Base-by-base conservation (phyloP, 2,888 invertebrate species). In the Tinea pellionella region DNA sequence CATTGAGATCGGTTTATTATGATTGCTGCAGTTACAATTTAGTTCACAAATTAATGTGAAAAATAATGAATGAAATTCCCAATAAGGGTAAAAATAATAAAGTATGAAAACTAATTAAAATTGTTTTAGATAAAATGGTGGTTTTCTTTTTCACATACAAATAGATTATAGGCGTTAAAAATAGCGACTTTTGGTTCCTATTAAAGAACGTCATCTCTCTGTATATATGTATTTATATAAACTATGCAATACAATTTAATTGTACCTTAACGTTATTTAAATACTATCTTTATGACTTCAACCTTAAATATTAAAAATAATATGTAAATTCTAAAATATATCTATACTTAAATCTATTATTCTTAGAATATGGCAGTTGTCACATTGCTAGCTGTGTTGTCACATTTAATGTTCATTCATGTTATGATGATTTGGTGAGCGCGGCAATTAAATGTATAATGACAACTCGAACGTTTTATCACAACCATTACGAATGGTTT, bases 351-450 rank as follows among this genome's bases (percentile, higher is more conserved):
- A 57, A 15, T 8, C 12, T 15, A 59, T 47, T 70, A 74, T 80
- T 69, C 83, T 86, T 85, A 87, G 78, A 79, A 78, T 87, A 87
- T 87, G 87, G 87, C 87, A 86, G 87, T 87, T 82, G 79, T 84
- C 80, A 78, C 79, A 78, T 81, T 75, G 84, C 83, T 87, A 87
- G 86, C 86, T 81, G 82, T 78, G 81, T 84, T 84, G 82, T 75
- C 72, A 53, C 13, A 37, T 37, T 37, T 37, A 37, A 37, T 37
- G 37, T 37, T 47, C n/a, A 8, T 47, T 47, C 13, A 16, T 15
- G 6, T 1, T 15, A 47, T 24, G 6, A 75, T 72, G 67, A 71
- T 76, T 77, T 77, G 76, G 76, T 75, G 73, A 77, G 72, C 75
- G 74, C 75, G 71, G 72, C 71, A 66, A 70, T 73, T 74, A 69